Evolutionary conservation across 2,888 invertebrate genomes (phyloP).

Genomic region (Yponomeuta plumbellus): DNA sequence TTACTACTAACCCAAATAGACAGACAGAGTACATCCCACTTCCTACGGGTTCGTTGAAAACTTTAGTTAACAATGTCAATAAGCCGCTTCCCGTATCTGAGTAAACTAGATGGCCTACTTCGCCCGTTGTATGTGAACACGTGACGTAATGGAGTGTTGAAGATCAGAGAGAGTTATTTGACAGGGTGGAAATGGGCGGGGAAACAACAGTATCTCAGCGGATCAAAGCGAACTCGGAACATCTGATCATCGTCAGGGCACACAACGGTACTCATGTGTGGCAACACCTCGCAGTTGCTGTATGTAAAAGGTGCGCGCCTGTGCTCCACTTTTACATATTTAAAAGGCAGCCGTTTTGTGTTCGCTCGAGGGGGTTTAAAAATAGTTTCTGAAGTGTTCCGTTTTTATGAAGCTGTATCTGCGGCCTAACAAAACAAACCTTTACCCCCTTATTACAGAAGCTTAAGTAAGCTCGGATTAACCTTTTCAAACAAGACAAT

Average conservation of each 20-base stretch:
- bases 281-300: constrained; percentile 14
- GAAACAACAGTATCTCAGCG: constrained; percentile 10
- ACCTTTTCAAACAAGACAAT: not conserved
- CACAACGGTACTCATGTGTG: constrained; percentile 9
- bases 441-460: not conserved
- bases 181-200: constrained; percentile 5
- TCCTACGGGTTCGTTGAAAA: constrained; percentile 11
- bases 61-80: constrained; percentile 18
- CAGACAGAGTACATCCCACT: constrained; percentile 13
- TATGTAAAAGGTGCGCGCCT: not conserved
- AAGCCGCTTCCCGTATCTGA: constrained; percentile 15
- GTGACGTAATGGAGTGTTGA: constrained; percentile 7
- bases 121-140: not conserved
- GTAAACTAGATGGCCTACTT: constrained; percentile 13
- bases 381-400: constrained; percentile 12
- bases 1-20: constrained; percentile 12
- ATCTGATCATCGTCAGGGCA: not conserved
- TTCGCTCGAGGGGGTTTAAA: constrained; percentile 19
- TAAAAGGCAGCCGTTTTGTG: constrained; percentile 10
- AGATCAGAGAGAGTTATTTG: constrained; percentile 9
- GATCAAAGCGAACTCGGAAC: constrained; percentile 9
- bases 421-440: not conserved
- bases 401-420: not conserved
- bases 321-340: constrained; percentile 15
- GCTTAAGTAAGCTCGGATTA: not conserved